Evolutionary conservation across 1,140 invertebrate species (phyloP).

Genomic region (Tribolium madens): DNA sequence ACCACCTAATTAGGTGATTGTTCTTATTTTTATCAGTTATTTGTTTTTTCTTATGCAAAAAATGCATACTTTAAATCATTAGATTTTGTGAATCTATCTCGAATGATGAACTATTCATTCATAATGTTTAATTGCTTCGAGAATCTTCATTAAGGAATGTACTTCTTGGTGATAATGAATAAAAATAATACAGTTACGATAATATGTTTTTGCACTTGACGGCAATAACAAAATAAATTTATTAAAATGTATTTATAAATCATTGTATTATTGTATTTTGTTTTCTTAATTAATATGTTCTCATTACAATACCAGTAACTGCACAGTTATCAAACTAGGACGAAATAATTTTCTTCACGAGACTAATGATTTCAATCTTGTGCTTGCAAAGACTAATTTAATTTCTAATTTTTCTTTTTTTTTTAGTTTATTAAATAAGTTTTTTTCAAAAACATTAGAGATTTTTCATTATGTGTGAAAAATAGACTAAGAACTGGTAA

Average conservation of each 20-base stretch:
- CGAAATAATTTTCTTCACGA: background rate
- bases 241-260: background rate
- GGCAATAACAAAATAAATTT: background rate
- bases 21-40: background rate
- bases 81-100: background rate
- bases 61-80: background rate
- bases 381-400: no score
- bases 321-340: background rate
- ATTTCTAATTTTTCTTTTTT: no score
- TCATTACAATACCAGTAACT: background rate
- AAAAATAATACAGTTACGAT: background rate
- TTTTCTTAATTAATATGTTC: background rate
- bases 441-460: no score
- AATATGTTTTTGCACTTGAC: background rate
- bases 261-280: background rate
- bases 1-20: background rate
- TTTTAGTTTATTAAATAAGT: no score
- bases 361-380: no score
- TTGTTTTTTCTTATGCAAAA: background rate
- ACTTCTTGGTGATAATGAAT: background rate
- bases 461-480: no score
- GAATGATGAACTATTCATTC: no score
- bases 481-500: no score
- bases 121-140: background rate
- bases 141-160: background rate